phyloP scores from a whole-genome alignment of 2,797 vertebrate genomes.

The Euphonia xanthogaster region DNA sequence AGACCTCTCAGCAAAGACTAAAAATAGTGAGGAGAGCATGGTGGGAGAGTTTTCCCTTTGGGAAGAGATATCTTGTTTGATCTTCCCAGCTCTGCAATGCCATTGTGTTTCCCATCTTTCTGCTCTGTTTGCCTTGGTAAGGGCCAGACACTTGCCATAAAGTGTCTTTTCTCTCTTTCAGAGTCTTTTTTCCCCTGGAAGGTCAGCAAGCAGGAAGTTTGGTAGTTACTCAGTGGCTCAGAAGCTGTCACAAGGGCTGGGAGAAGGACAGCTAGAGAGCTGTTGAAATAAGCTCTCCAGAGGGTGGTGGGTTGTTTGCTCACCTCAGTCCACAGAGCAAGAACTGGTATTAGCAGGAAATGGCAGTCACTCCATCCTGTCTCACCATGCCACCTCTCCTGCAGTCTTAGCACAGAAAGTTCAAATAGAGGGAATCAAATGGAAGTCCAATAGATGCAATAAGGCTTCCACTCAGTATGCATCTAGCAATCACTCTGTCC shows the following conservation, averaged over 20 bases:
- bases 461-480: not conserved
- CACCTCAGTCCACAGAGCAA: not conserved
- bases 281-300: not conserved
- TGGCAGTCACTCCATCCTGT: not conserved
- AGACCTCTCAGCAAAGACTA: not conserved
- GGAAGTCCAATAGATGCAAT: not conserved
- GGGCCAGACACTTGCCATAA: not conserved
- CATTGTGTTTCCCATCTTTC: not conserved
- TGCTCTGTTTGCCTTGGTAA: not conserved
- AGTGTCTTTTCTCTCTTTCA: not conserved
- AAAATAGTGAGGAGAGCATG: not conserved
- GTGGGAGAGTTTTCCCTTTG: not conserved
- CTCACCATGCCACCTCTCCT: not conserved
- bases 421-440: not conserved
- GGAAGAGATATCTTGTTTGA: not conserved
- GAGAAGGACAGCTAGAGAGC: not conserved
- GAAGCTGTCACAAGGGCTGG: not conserved
- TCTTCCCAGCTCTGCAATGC: not conserved
- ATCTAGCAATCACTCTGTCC: not conserved
- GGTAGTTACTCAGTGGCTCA: not conserved
- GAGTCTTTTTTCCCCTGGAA: accelerated
- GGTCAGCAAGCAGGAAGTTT: not conserved
- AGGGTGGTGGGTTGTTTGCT: not conserved
- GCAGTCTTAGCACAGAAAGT: not conserved
- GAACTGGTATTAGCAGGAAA: not conserved